Conservation (phyloP, 1,140 invertebrate species). For the Trachelipus rathkii region DNA sequence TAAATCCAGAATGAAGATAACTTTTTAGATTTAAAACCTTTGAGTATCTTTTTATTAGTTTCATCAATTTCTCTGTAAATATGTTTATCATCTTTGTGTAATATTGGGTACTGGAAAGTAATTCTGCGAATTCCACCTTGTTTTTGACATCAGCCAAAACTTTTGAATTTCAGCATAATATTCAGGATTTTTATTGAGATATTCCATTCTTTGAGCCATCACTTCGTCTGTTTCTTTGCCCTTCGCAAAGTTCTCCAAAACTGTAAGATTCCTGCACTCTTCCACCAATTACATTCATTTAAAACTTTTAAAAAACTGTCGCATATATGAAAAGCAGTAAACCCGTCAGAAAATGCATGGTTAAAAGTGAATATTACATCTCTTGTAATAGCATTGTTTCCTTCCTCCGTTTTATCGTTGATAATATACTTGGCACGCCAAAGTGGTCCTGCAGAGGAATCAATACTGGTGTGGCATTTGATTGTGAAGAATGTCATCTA, state of each 20-base stretch:
- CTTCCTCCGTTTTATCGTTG: background rate
- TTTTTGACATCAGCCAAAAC: background rate
- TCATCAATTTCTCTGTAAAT: background rate
- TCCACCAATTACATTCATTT: background rate
- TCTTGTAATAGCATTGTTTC: background rate
- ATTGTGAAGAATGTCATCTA: background rate
- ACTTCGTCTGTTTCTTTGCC: background rate
- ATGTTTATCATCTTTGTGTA: background rate
- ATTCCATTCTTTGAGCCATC: background rate
- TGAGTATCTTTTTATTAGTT: background rate
- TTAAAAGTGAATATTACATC: background rate
- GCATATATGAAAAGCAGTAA: background rate
- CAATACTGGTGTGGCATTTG: background rate
- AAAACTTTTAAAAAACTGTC: background rate
- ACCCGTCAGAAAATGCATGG: background rate
- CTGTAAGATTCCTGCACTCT: background rate
- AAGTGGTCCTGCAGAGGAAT: background rate
- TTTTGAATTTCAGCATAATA: background rate
- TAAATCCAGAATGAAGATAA: background rate
- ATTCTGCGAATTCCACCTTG: background rate
- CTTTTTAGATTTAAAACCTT: background rate
- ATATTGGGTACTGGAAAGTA: background rate
- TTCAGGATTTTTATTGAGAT: background rate
- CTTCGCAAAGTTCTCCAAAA: background rate
- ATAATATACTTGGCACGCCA: background rate